Evolutionary conservation across 2,797 vertebrate genomes (phyloP), one percentile per base, ranked within the genome.

Genomic region (Salarias fasciatus): DNA sequence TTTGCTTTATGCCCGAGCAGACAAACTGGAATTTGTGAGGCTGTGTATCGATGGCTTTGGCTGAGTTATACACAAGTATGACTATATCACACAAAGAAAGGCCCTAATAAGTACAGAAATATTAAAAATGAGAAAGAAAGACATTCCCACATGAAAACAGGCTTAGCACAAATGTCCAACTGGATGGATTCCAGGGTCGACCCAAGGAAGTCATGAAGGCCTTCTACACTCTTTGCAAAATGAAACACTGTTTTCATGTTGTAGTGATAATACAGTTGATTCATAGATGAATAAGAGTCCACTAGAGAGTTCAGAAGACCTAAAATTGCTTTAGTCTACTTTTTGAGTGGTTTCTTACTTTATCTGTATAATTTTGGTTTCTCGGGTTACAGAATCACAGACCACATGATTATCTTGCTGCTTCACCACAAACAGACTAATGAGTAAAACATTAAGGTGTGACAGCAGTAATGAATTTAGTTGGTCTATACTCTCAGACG

Each of bases 21-120:
- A 62, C 55, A 87, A 84, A 55, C 64, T 69, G 43, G 71, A 75
- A 83, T 70, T 70, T 79, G 75, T 67, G 66, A 80, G 53, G 79
- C 46, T 24, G 6, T 1, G 33, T 6, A 9, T n/a, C n/a, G n/a
- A n/a, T n/a, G n/a, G 33, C 33, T 35, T 55, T 57, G 47, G 56
- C 28, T 46, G 43, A 42, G 11, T 37, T 38, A 64, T 50, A 53
- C 70, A 37, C 14, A 24, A 0, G 1, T 53, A 57, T 68, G 28
- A 64, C 46, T 46, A 36, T 29, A 30, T 48, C 1, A 0, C 45
- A 53, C 62, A 56, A 63, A 75, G 73, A 64, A 65, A 65, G 36
- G 53, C 41, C 57, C 14, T 13, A 56, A 63, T 60, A 47, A 70
- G 43, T 69, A 18, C 10, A 9, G 11, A 14, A 66, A 52, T 63